These are phyloP conservation scores for Prosopocoilus inquinatus DNA, from an alignment of 2,888 invertebrate species.

Conservation along the genomic window DNA sequence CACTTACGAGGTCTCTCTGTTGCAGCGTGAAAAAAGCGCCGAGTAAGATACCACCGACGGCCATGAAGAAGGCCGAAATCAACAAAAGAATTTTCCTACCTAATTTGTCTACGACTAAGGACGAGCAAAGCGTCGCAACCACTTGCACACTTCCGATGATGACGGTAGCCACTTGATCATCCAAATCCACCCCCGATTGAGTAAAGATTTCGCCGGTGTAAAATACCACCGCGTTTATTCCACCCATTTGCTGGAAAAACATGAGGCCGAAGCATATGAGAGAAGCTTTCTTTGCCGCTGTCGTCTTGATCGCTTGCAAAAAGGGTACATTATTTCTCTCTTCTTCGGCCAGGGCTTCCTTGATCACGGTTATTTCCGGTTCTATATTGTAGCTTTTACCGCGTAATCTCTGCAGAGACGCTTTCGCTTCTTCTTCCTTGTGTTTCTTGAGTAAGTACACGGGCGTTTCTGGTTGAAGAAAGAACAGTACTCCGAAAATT, in stretches of 20 bases:
- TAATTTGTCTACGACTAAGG: conserved; percentile 74
- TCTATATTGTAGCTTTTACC: conserved; percentile 68
- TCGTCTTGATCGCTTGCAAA: conserved; percentile 42
- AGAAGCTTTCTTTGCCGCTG: conserved; percentile 61
- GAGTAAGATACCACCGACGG: conserved; percentile 65
- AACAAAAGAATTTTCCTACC: conserved; percentile 77
- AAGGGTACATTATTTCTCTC: conserved; percentile 58
- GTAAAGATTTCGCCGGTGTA: conserved; percentile 74
- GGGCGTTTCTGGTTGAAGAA: conserved; percentile 88
- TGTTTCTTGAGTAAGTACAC: conserved; percentile 66
- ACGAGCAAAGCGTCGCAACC: conserved; percentile 69
- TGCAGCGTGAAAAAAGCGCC: conserved; percentile 68
- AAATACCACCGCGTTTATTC: conserved; percentile 82
- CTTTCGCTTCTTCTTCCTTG: conserved; percentile 63
- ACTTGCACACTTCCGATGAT: conserved; percentile 84
- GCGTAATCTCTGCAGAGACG: conserved; percentile 70
- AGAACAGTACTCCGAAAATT: conserved; percentile 67
- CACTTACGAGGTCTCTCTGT: conserved; percentile 41
- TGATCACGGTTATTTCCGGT: conserved; percentile 66
- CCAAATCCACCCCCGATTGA: conserved; percentile 60
- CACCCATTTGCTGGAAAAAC: conserved; percentile 87
- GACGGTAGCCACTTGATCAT: conserved; percentile 65
- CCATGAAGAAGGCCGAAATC: conserved; percentile 69
- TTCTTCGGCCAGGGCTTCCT: conserved; percentile 56
- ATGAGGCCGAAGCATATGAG: conserved; percentile 75